Evolutionary conservation across 2,888 invertebrate species (phyloP), one percentile per base, ranked within the genome.

Genomic region (Clusia tigrina): DNA sequence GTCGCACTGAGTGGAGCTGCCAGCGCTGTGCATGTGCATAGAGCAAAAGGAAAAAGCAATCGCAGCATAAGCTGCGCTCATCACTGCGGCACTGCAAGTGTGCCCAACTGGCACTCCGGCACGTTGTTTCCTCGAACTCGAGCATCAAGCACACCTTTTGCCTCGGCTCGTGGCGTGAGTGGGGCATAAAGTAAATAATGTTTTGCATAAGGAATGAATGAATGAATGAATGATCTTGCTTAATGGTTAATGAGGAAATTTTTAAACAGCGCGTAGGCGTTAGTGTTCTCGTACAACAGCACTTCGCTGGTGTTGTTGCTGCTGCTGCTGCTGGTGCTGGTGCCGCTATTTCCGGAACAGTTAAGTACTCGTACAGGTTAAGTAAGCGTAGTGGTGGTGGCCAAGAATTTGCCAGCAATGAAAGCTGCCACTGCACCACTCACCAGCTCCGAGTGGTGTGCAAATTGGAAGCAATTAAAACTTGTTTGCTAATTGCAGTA

Each of bases 311-410:
- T 42, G 42, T 42, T 10, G 10, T 42, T 42, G 32, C 6, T 12
- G 32, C 32, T 6, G 32, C 32, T 6, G 6, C 12, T 32, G 48
- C 2, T 20, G 20, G 48, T 12, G 48, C 5, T 48, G 2, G 22
- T 48, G 18, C 62, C 24, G 69, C 67, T 78, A 76, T 76, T 78
- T 76, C 76, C 76, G 76, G 76, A 76, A 71, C 78, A 78, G 73
- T 78, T 78, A 78, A 2, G 56, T 54, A 20, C n/a, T 20, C 2
- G 42, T 42, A n/a, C 3, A 42, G 42, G n/a, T 12, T 9, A 32
- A 6, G 6, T 32, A 32, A 32, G 12, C n/a, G n/a, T 32, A 32
- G 32, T 32, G 32, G 32, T 12, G 12, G 32, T 32, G 32, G 12
- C 32, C 12, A 32, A 32, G 12, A 32, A 32, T 32, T 32, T 9